These are phyloP conservation scores for Sitophilus oryzae DNA, from an alignment of 1,140 invertebrate genomes.

Conservation along the genomic window DNA sequence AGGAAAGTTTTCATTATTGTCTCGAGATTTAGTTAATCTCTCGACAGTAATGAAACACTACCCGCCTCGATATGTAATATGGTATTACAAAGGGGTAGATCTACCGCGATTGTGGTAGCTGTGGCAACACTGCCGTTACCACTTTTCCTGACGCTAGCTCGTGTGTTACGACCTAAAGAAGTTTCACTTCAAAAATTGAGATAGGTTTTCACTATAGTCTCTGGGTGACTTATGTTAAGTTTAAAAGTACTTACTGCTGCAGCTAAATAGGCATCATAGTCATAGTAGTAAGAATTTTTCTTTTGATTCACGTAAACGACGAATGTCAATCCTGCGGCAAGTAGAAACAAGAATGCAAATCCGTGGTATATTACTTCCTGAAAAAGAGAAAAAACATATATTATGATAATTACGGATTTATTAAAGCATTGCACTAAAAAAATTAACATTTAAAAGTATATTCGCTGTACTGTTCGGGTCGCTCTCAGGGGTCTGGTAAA, in stretches of 20 bases:
- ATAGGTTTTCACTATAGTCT: not conserved
- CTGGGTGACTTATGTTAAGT: not conserved
- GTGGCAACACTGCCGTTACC: too few relatives aligned
- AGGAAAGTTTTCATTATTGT: too few relatives aligned
- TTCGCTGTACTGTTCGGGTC: too few relatives aligned
- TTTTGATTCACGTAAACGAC: slow-evolving; percentile 54
- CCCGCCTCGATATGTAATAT: too few relatives aligned
- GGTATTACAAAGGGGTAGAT: too few relatives aligned
- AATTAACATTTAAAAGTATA: too few relatives aligned
- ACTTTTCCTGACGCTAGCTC: too few relatives aligned
- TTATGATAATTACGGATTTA: not conserved
- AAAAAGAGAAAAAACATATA: slow-evolving; percentile 32
- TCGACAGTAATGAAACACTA: too few relatives aligned
- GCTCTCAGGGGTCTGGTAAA: too few relatives aligned
- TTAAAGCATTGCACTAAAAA: too few relatives aligned
- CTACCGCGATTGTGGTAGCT: too few relatives aligned
- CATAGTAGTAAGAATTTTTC: slow-evolving; percentile 40
- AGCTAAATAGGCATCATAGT: slow-evolving; percentile 58
- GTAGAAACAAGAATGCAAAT: slow-evolving; percentile 60
- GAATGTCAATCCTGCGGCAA: slow-evolving; percentile 60
- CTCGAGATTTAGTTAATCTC: too few relatives aligned
- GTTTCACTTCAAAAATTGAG: not conserved
- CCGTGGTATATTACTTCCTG: slow-evolving; percentile 76
- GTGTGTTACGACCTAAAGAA: not conserved
- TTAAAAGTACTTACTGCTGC: slow-evolving; percentile 55